A percentile compares a stretch with the other conserved stretches of the same genome.
Evolutionary conservation across 2,113 vertebrate genomes (phyloP).

Genomic region (Charadrius vociferus): DNA sequence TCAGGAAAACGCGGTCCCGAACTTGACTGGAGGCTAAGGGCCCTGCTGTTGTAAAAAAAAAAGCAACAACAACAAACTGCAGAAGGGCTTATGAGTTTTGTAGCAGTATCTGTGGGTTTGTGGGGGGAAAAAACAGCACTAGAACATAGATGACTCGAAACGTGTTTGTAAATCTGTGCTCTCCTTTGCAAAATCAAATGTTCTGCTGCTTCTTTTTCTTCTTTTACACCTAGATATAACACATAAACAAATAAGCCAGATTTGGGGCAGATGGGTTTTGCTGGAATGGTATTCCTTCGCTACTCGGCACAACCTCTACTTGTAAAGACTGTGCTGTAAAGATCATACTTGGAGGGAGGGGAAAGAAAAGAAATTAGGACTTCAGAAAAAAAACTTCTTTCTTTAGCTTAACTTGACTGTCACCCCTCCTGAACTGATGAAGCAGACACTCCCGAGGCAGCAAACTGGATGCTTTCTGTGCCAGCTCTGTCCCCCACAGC

Average conservation of each 20-base stretch:
- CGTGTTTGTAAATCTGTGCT: slow-evolving; percentile 8
- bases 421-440: not conserved
- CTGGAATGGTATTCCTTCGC: not conserved
- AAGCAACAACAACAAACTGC: not conserved
- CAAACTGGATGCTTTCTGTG: not conserved
- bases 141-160: not conserved
- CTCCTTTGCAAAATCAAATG: not conserved
- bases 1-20: not conserved
- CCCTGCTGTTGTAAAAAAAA: not conserved
- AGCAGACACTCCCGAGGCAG: not conserved
- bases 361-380: not conserved
- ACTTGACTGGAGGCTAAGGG: not conserved
- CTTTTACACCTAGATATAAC: not conserved
- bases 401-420: not conserved
- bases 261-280: not conserved
- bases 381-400: not conserved
- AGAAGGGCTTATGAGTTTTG: not conserved
- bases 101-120: not conserved
- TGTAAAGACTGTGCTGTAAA: not conserved
- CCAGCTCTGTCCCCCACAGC: not conserved
- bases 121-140: not conserved
- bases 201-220: not conserved
- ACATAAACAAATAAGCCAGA: not conserved
- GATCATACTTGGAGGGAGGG: not conserved
- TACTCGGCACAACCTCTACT: not conserved